Base-by-base conservation (phyloP, 64 coral and sea anemone genomes). In the Porites lutea region DNA sequence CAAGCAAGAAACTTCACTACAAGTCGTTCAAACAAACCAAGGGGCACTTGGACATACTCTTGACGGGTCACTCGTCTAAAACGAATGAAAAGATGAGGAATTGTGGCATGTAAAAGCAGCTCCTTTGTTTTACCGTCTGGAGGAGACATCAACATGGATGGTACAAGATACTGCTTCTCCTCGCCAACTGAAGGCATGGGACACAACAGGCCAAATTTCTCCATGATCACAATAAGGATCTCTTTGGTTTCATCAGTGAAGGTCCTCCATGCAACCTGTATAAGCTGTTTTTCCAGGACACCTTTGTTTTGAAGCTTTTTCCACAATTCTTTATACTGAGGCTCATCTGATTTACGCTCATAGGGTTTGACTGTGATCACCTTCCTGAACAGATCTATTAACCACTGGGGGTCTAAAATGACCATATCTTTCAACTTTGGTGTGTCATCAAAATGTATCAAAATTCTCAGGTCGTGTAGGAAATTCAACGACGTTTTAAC, bases 341-440 rank as follows among this genome's bases (percentile, higher is more conserved):
- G n/a, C 62, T 65, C 16, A 4, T 65, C 48, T 19, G 11, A 55
- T 55, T 55, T 11, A 55, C 2, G 77, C 14, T 53, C 55, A 50
- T 14, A 10, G 8, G 47, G 77, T 19, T 79, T 79, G 3, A 79
- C 77, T 18, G 77, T 79, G 6, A 79, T 79, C n/a, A 79, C 77
- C 12, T 52, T 20, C 27, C 46, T 77, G 21, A 77, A 77, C 14
- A 77, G 4, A 10, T 77, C 74, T 9, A 77, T 77, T 2, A 79
- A 44, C 77, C 77, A 79, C 47, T 79, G 47, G 49, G 8, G 47
- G 55, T 22, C 55, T 11, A 79, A 16, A 13, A 79, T 11, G 12
- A 79, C 49, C 8, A 79, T 7, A 13, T 79, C 2, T 1, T 52
- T 55, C 18, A 52, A 21, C 55, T 47, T 16, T 6, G 10, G 0